Conservation (phyloP, 2,888 invertebrate genomes). For the Cosmopolites sordidus region DNA sequence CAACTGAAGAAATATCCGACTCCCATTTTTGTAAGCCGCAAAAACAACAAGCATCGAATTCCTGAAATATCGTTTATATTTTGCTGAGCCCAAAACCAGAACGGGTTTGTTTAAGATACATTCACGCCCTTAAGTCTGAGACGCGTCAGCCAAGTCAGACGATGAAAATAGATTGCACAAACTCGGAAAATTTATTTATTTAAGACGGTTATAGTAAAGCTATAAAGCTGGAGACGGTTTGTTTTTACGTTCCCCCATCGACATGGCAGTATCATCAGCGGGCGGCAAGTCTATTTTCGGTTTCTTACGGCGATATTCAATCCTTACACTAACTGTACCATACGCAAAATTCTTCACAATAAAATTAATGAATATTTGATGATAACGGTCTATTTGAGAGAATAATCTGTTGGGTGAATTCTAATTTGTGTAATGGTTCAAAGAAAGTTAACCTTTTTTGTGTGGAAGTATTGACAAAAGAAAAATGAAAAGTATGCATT, state of each 20-base stretch:
- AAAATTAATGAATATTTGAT: no score
- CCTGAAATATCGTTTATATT: background rate
- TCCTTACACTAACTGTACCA: no score
- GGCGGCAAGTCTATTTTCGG: conserved; percentile 4
- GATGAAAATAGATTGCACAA: conserved; percentile 18
- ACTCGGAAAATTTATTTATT: conserved; percentile 23
- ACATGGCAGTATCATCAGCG: background rate
- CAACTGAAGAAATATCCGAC: no score
- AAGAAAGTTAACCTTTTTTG: no score
- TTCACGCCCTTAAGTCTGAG: background rate
- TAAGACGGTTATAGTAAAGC: conserved; percentile 26
- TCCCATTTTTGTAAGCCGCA: no score
- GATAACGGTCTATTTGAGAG: no score
- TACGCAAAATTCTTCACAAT: no score
- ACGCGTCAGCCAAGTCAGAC: background rate
- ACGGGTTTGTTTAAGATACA: background rate
- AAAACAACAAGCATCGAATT: no score
- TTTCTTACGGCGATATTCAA: background rate
- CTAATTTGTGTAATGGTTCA: no score
- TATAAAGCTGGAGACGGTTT: conserved; percentile 20
- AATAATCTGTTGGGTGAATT: no score
- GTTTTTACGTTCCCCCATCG: conserved; percentile 12
- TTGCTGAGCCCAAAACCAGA: background rate
- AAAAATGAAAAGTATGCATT: no score
- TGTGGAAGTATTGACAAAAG: no score